These are phyloP conservation scores for Pterobdella sp. DNA, from an alignment of 2,888 invertebrate species.

Conservation along the genomic window DNA sequence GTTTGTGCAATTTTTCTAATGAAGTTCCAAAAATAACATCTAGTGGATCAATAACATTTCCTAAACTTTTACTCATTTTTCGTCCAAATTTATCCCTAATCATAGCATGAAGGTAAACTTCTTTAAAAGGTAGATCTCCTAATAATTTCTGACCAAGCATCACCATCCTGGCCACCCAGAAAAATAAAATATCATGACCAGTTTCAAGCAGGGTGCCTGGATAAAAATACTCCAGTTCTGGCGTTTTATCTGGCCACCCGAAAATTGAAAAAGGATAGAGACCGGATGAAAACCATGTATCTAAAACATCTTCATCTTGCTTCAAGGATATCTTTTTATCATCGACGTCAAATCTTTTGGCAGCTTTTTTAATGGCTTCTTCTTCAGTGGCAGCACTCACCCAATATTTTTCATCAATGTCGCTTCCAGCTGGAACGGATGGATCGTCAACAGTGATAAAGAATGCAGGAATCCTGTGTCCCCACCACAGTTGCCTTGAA, in stretches of 20 bases:
- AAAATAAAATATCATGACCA: constrained; percentile 92
- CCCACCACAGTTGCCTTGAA: constrained; percentile 97
- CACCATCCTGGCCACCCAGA: constrained; percentile 99
- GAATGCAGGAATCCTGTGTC: constrained; percentile 93
- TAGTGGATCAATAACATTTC: constrained; percentile 94
- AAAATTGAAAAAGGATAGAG: constrained; percentile 91
- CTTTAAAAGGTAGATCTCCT: constrained; percentile 80
- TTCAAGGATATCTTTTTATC: constrained; percentile 48
- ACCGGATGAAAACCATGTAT: constrained; percentile 98
- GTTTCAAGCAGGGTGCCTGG: constrained; percentile 87
- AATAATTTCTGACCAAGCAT: constrained; percentile 86
- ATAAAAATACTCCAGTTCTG: constrained; percentile 71
- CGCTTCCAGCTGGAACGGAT: constrained; percentile 44
- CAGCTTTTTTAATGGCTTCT: constrained; percentile 74
- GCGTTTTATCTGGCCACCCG: constrained; percentile 81
- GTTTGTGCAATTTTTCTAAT: constrained; percentile 66
- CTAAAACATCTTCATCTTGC: constrained; percentile 86
- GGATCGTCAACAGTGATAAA: constrained; percentile 59
- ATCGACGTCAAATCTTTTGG: constrained; percentile 60
- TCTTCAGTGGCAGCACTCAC: constrained; percentile 59
- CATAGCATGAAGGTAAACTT: constrained; percentile 87
- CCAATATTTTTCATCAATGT: constrained; percentile 56
- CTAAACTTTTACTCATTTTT: constrained; percentile 97
- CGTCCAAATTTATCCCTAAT: constrained; percentile 93
- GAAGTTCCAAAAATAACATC: constrained; percentile 83